Percentiles rank a stretch among this genome's conserved stretches.
Evolutionary conservation across 2,113 vertebrate species (phyloP).

Genomic region (Tapirus terrestris): DNA sequence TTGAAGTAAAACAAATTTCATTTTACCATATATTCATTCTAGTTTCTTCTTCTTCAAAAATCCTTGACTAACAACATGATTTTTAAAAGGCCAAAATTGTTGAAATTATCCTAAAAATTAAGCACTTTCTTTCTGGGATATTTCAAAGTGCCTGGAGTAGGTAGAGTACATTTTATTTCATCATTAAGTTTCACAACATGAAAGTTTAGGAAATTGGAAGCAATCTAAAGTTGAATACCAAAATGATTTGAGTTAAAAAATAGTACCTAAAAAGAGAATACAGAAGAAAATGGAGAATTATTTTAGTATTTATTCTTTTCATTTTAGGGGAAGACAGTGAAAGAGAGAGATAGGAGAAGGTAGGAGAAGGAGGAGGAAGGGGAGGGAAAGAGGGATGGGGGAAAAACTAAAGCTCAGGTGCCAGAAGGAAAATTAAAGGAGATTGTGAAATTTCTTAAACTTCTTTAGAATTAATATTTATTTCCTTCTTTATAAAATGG

Average conservation of each 20-base stretch:
- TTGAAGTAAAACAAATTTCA: background rate
- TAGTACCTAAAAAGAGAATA: background rate
- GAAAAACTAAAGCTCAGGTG: background rate
- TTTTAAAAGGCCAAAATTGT: background rate
- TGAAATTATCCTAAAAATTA: constrained; percentile 21
- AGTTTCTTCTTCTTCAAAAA: constrained; percentile 35
- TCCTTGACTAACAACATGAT: background rate
- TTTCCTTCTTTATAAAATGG: background rate
- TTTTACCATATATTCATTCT: background rate
- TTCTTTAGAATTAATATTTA: background rate
- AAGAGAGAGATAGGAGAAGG: background rate
- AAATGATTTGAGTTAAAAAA: background rate
- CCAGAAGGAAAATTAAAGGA: background rate
- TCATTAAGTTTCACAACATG: background rate
- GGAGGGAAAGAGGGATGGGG: background rate
- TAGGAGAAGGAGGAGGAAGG: background rate
- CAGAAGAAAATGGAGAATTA: background rate
- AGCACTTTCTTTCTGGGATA: background rate
- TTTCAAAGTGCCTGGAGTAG: background rate
- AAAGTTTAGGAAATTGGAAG: constrained; percentile 26
- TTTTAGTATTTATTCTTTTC: background rate
- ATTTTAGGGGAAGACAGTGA: background rate
- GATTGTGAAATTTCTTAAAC: background rate
- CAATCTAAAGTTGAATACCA: background rate
- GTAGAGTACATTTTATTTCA: constrained; percentile 18